phyloP scores from a whole-genome alignment of 2,797 vertebrate species.

The Cetoscarus ocellatus region DNA sequence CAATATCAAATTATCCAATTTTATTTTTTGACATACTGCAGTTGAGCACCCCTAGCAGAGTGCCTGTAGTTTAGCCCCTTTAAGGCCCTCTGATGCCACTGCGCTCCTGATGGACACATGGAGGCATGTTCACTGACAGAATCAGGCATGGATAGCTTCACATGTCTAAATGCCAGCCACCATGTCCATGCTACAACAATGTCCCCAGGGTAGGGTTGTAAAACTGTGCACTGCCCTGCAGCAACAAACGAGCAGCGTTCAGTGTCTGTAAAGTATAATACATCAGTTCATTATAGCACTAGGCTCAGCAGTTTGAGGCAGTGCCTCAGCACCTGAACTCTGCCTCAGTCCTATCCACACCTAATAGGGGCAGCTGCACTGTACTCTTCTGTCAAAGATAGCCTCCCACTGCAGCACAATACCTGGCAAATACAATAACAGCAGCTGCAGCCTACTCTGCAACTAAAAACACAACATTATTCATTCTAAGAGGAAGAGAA shows the following conservation, averaged over 20 bases:
- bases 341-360: slow-evolving; percentile 22
- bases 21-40: no score
- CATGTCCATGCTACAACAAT: slow-evolving; percentile 44
- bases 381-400: slow-evolving; percentile 14
- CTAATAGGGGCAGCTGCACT: slow-evolving; percentile 49
- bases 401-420: slow-evolving; percentile 16
- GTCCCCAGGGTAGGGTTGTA: slow-evolving; percentile 56
- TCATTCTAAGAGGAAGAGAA: slow-evolving; percentile 30
- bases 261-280: slow-evolving; percentile 51
- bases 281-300: slow-evolving; percentile 53
- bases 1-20: no score
- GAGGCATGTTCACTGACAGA: slow-evolving; percentile 60
- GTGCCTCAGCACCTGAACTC: slow-evolving; percentile 36
- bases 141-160: slow-evolving; percentile 60
- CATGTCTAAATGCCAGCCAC: slow-evolving; percentile 63
- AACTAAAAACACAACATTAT: slow-evolving; percentile 39
- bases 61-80: slow-evolving; percentile 9
- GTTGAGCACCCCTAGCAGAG: no score
- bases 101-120: slow-evolving; percentile 61
- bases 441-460: slow-evolving; percentile 20
- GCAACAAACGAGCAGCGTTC: slow-evolving; percentile 58
- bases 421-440: slow-evolving; percentile 18
- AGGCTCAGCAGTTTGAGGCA: slow-evolving; percentile 50
- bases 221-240: slow-evolving; percentile 48
- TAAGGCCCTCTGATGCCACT: slow-evolving; percentile 47